These are phyloP conservation scores for Masnerella sp. DNA, from an alignment of 2,888 invertebrate genomes.

Conservation along the genomic window DNA sequence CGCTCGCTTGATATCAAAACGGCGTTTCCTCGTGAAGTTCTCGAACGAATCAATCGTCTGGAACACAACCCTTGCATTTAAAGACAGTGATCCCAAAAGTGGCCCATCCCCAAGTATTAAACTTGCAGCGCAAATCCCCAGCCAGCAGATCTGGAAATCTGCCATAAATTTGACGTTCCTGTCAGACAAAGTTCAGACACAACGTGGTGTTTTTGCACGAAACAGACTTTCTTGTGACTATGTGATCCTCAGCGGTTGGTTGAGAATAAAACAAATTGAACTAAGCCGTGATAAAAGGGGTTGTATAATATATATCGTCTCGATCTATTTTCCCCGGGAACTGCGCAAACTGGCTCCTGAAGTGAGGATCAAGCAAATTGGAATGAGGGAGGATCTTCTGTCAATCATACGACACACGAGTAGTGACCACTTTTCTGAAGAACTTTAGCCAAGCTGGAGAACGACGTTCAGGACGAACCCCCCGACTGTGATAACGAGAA, in stretches of 20 bases:
- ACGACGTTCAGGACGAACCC: conserved; percentile 43
- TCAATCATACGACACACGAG: conserved; percentile 88
- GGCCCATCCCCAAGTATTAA: too few species aligned
- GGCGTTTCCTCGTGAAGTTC: too few species aligned
- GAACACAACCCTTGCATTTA: background rate
- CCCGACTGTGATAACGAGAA: conserved; percentile 53
- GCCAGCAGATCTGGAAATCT: too few species aligned
- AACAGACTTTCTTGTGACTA: conserved; percentile 25
- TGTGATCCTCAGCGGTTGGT: conserved; percentile 7
- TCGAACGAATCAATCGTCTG: background rate
- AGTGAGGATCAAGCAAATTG: conserved; percentile 82
- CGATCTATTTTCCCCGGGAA: conserved; percentile 59
- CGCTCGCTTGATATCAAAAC: conserved; percentile 38
- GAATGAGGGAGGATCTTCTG: conserved; percentile 87
- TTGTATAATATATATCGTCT: background rate
- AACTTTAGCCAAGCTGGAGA: conserved; percentile 70
- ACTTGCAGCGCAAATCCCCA: too few species aligned
- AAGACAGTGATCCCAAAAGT: too few species aligned
- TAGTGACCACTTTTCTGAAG: conserved; percentile 88
- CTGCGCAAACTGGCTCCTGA: conserved; percentile 80
- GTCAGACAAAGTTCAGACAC: too few species aligned
- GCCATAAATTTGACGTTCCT: too few species aligned
- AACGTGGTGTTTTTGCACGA: too few species aligned
- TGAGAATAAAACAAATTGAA: conserved; percentile 5
- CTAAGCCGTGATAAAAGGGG: background rate